Percentiles rank a stretch among this genome's conserved stretches.
Evolutionary conservation across 2,888 invertebrate genomes (phyloP).

Genomic region (Pollenia amentaria): DNA sequence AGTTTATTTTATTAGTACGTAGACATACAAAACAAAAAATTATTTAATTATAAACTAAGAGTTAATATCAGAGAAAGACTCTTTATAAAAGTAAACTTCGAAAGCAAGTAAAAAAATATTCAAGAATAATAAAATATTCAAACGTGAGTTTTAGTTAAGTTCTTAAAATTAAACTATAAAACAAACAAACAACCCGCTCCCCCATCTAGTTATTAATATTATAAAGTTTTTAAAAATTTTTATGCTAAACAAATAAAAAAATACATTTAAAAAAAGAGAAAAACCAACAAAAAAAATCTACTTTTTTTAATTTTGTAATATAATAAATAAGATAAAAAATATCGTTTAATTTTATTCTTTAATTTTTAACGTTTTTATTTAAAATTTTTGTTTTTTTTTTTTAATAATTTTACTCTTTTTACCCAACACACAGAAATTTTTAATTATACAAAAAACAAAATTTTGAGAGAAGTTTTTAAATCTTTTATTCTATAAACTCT

Average conservation of each 20-base stretch:
- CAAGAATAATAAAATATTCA: slow-evolving; percentile 56
- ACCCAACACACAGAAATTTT: slow-evolving; percentile 58
- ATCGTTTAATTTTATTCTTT: slow-evolving; percentile 49
- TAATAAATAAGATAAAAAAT: slow-evolving; percentile 61
- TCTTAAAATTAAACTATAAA: slow-evolving; percentile 66
- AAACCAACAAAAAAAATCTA: slow-evolving; percentile 42
- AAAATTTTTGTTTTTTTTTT: slow-evolving; percentile 47
- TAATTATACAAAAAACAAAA: slow-evolving; percentile 37
- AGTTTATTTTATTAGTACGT: slow-evolving; percentile 17
- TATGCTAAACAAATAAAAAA: slow-evolving; percentile 60
- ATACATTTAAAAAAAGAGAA: slow-evolving; percentile 18
- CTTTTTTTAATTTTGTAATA: slow-evolving; percentile 69
- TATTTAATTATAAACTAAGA: slow-evolving; percentile 37
- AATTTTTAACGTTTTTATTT: slow-evolving; percentile 60
- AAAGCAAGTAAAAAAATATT: slow-evolving; percentile 57
- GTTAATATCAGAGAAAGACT: slow-evolving; percentile 73
- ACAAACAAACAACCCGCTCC: slow-evolving; percentile 44
- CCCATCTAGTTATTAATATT: slow-evolving; percentile 69
- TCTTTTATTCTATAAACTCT: slow-evolving; percentile 43
- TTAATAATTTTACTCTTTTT: slow-evolving; percentile 66
- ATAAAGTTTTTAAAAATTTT: slow-evolving; percentile 71
- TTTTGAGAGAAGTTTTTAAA: slow-evolving; percentile 63
- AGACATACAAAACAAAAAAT: slow-evolving; percentile 17
- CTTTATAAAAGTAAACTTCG: slow-evolving; percentile 69
- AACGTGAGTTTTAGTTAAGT: slow-evolving; percentile 66